phyloP scores from a whole-genome alignment of 92 coral and sea anemone genomes.

The Epizoanthus scotinus region DNA sequence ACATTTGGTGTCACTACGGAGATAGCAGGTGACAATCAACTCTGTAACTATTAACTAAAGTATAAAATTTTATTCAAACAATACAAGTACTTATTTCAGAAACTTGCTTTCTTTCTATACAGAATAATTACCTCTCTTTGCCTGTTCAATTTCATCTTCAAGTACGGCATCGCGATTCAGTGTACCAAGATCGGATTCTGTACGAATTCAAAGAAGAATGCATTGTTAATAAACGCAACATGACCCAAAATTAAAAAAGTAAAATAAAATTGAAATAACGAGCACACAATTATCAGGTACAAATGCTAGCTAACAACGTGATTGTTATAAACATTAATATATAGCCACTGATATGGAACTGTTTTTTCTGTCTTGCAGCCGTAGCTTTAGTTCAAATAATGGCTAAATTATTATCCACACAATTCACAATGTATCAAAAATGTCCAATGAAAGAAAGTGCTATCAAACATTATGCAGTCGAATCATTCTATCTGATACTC shows the following conservation, averaged over 20 bases:
- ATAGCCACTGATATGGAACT: not conserved
- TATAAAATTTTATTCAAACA: no score
- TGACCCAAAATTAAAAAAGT: no score
- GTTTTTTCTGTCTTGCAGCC: not conserved
- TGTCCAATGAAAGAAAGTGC: no score
- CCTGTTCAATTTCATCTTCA: conserved; percentile 2
- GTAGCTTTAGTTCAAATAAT: no score
- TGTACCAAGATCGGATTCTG: not conserved
- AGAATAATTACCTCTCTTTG: not conserved
- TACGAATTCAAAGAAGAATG: not conserved
- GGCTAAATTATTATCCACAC: no score
- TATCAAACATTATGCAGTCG: no score
- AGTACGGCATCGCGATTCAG: not conserved
- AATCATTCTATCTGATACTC: no score
- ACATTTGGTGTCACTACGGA: not conserved
- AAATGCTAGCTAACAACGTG: not conserved
- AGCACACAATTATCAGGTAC: not conserved
- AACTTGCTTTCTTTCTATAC: not conserved
- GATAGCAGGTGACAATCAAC: not conserved
- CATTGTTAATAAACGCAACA: no score
- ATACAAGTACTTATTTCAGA: not conserved
- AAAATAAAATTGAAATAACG: no score
- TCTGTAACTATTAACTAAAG: not conserved
- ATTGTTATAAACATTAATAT: not conserved
- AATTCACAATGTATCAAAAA: no score